Conservation (phyloP, 2,797 vertebrate genomes). For the Silurus lanzhouensis region DNA sequence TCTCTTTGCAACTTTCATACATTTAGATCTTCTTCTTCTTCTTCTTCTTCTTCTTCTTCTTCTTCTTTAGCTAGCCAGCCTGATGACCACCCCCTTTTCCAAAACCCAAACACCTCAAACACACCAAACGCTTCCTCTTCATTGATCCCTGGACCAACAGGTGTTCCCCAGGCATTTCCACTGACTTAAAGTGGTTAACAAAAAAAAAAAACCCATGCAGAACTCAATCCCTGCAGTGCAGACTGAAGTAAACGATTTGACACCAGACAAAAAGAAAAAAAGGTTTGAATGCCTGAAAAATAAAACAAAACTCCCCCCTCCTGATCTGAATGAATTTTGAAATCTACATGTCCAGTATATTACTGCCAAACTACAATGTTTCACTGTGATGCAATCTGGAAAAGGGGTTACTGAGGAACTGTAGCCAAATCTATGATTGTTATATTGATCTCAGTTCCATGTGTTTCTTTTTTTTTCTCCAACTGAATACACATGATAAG, state of each 20-base stretch:
- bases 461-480: background rate
- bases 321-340: conserved; percentile 14
- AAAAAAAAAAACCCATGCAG: background rate
- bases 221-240: background rate
- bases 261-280: background rate
- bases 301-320: no score
- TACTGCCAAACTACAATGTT: conserved; percentile 21
- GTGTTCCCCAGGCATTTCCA: conserved; percentile 16
- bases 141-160: conserved; percentile 42
- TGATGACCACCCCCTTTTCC: background rate
- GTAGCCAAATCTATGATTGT: background rate
- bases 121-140: conserved; percentile 24
- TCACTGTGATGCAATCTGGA: conserved; percentile 31
- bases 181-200: background rate
- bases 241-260: background rate
- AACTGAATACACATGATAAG: background rate
- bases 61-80: no score
- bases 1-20: background rate
- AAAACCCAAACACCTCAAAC: background rate
- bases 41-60: background rate
- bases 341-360: conserved; percentile 5
- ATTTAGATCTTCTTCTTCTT: background rate
- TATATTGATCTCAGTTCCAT: background rate
- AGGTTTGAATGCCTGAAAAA: background rate
- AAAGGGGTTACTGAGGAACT: background rate